Evolutionary conservation across 2,113 vertebrate genomes (phyloP).

Genomic region (Crotalus tigris): DNA sequence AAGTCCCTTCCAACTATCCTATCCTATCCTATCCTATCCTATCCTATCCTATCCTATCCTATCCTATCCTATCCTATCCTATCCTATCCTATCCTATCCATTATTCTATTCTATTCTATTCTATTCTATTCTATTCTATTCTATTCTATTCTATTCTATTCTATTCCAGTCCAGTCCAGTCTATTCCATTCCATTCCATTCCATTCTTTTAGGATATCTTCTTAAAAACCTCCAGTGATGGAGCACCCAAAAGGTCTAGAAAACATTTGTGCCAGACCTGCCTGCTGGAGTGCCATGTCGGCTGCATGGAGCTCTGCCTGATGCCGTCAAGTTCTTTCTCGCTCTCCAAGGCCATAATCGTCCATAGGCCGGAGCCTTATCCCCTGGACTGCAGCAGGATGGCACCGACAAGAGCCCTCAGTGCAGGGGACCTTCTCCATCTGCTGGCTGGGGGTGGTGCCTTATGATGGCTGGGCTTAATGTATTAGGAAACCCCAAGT

Average conservation of each 20-base stretch:
- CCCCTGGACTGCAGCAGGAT: not conserved
- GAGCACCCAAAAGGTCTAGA: not conserved
- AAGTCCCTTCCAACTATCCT: too few species aligned
- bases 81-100: too few species aligned
- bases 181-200: too few species aligned
- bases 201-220: too few species aligned
- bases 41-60: not conserved
- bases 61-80: too few species aligned
- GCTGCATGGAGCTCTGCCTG: not conserved
- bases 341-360: not conserved
- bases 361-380: not conserved
- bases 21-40: not conserved
- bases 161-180: rapidly evolving
- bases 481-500: not conserved
- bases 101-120: too few species aligned
- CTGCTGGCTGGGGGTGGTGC: not conserved
- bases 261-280: not conserved
- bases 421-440: not conserved
- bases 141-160: too few species aligned
- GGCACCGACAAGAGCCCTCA: not conserved
- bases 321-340: not conserved
- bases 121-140: too few species aligned
- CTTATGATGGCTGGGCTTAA: not conserved
- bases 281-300: not conserved
- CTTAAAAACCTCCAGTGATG: not conserved